Evolutionary conservation across 2,797 vertebrate genomes (phyloP), one percentile per base, ranked within the genome.

Genomic region (Silurus aristotelis): DNA sequence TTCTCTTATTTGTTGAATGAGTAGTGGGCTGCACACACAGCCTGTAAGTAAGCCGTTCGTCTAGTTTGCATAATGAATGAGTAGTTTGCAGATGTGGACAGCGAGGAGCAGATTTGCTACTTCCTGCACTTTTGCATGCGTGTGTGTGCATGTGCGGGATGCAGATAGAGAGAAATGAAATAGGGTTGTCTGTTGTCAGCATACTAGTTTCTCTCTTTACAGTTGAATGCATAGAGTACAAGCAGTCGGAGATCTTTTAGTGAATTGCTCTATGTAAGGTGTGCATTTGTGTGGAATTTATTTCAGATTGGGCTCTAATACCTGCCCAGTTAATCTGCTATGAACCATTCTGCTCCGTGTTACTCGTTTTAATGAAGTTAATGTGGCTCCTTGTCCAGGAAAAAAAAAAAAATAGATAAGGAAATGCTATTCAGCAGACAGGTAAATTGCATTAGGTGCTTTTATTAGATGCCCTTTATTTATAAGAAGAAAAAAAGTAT

Each of bases 21-120:
- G 63, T 66, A 82, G n/a, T 68, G 84, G 22, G 66, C 81, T 84
- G 31, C 43, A 56, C 67, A 58, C 63, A 52, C 83, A 85, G 85
- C 56, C 84, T 77, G 86, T 73, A 89, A 87, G 84, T 87, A 88
- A 89, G 46, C 70, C 78, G 75, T 87, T 87, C 7, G 75, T 87
- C 88, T 84, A 46, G 80, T 91, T 83, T 90, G 81, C 70, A 85
- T 89, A 88, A 87, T 85, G 71, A 82, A 72, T 78, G 63, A 66
- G 52, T 76, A 72, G 63, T 66, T 85, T 71, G 73, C 78, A 67
- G 78, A 60, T 86, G 77, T 38, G 43, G 52, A 77, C 64, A 27
- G 56, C 60, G 79, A 25, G 63, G 78, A 55, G 61, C 75, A 87
- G 83, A 75, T 88, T 86, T 85, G 84, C 87, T 85, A 61, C 75